Evolutionary conservation across 2,113 vertebrate genomes (phyloP).

Genomic region (Geococcyx californianus): DNA sequence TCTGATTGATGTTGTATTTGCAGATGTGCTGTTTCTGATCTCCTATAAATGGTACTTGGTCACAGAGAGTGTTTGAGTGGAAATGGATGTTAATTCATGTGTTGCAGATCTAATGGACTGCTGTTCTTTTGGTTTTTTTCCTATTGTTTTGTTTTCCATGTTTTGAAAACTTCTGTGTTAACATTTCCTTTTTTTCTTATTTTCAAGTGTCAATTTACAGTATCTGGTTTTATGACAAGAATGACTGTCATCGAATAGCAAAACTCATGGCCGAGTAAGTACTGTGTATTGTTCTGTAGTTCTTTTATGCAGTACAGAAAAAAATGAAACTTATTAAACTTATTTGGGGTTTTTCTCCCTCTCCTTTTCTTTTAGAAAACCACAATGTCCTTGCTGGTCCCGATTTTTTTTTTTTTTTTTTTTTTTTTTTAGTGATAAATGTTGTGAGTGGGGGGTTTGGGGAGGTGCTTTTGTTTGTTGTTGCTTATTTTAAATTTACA

Average conservation of each 20-base stretch:
- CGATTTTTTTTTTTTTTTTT: background rate
- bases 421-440: background rate
- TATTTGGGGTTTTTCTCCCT: background rate
- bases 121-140: background rate
- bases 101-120: background rate
- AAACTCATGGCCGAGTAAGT: slow-evolving; percentile 97
- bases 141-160: background rate
- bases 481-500: background rate
- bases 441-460: background rate
- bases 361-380: background rate
- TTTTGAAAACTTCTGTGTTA: background rate
- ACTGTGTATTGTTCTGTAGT: background rate
- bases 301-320: background rate
- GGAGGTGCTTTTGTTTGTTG: background rate
- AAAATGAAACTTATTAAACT: background rate
- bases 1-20: background rate
- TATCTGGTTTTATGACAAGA: slow-evolving; percentile 99
- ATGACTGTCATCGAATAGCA: slow-evolving; percentile 95
- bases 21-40: background rate
- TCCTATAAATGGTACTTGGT: background rate
- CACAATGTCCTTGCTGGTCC: background rate
- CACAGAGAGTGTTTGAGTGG: background rate
- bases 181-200: slow-evolving; percentile 41
- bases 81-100: background rate
- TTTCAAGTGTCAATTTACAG: slow-evolving; percentile 97